phyloP scores from a whole-genome alignment of 2,113 vertebrate species.

The Euleptes europaea region DNA sequence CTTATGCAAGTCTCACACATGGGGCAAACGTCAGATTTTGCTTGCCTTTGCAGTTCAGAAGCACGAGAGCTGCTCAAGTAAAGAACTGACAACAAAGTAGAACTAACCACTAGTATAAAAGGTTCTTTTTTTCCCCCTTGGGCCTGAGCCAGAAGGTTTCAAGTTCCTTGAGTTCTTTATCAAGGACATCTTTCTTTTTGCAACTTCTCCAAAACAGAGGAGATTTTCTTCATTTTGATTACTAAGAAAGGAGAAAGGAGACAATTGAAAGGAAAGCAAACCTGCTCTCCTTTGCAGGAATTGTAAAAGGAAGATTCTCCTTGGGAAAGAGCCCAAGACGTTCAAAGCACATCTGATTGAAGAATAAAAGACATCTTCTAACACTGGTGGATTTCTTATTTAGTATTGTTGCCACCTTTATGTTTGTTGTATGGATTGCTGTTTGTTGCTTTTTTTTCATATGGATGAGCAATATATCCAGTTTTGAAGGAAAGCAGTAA shows the following conservation, averaged over 20 bases:
- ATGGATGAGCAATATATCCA: too few relatives aligned
- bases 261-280: neutral
- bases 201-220: neutral
- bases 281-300: neutral
- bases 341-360: neutral
- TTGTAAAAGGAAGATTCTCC: neutral
- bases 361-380: neutral
- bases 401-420: slow-evolving; percentile 4
- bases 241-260: neutral
- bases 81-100: neutral
- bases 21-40: neutral
- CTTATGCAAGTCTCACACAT: neutral
- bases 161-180: neutral
- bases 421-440: neutral
- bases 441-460: too few relatives aligned
- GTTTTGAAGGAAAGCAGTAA: neutral
- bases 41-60: slow-evolving; percentile 4
- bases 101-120: neutral
- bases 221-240: neutral
- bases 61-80: neutral
- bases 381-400: neutral
- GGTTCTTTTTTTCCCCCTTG: neutral
- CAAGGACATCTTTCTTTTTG: neutral
- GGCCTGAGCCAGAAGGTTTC: neutral
- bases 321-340: neutral